Evolutionary conservation across 2,888 invertebrate genomes (phyloP), one percentile per base, ranked within the genome.

Genomic region (Matsumyia berberina): DNA sequence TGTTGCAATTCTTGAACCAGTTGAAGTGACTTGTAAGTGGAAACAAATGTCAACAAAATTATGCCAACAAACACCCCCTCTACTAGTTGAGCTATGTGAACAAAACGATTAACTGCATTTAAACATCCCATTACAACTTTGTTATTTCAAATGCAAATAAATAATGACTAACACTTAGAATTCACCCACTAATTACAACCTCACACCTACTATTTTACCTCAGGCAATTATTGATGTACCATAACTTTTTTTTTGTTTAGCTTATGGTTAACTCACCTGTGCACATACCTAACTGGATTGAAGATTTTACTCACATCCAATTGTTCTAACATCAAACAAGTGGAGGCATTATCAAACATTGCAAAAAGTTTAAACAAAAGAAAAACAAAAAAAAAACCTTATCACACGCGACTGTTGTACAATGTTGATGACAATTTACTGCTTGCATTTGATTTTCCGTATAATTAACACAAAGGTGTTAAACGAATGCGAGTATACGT

Each of bases 381-480:
- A n/a, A n/a, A n/a, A n/a, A n/a, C n/a, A n/a, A 44, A 77, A 42
- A 24, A 24, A n/a, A 49, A 55, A 58, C 39, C 15, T 31, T 73
- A 55, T 79, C 67, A 74, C 79, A 85, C 69, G 79, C 73, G 79
- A 64, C 62, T 57, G 55, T 69, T 73, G 66, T 69, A 67, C 55
- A 42, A 62, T 49, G 62, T 53, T 49, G 64, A 7, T 79, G 73
- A 79, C 79, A 85, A 58, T 79, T 67, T 57, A 35, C 57, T 69
- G 49, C 49, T 53, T 62, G 62, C 69, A 42, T 73, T 79, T 79
- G 35, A 74, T 69, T 74, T 74, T 74, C 67, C 51, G 62, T 79
- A 33, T 69, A 74, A 85, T 74, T 85, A 74, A 53, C 79, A 85
- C 79, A 29, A 15, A 44, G 62, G 79, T 78, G 83, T 73, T 79